Percentiles rank a stretch among this genome's conserved stretches.
These are phyloP conservation scores for Megalops atlanticus DNA, from an alignment of 2,113 vertebrate genomes.

Conservation along the genomic window DNA sequence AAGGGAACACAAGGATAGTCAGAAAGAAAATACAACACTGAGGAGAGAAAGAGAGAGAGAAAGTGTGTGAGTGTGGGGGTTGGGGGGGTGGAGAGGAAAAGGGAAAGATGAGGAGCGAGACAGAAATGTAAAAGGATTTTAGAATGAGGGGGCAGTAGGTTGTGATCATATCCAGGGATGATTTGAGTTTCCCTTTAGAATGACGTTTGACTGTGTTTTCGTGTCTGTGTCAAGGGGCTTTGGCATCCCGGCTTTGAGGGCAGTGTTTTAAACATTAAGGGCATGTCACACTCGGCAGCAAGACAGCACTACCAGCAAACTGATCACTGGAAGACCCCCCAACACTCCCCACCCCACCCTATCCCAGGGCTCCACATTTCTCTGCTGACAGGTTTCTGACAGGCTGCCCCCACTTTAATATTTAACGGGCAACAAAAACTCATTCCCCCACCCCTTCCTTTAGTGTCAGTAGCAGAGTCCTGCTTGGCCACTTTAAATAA, in stretches of 20 bases:
- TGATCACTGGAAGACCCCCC: background rate
- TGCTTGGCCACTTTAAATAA: constrained; percentile 44
- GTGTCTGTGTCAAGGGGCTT: too few relatives aligned
- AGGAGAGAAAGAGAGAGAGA: too few relatives aligned
- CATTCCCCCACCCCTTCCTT: constrained; percentile 39
- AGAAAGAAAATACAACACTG: too few relatives aligned
- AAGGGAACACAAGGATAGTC: too few relatives aligned
- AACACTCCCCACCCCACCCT: background rate
- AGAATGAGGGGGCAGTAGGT: background rate
- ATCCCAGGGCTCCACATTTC: background rate
- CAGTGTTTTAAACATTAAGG: too few relatives aligned
- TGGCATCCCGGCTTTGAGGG: too few relatives aligned
- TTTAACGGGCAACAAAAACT: constrained; percentile 46
- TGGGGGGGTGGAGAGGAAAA: background rate
- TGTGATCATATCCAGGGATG: too few relatives aligned
- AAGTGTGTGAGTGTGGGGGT: too few relatives aligned
- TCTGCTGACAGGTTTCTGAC: background rate
- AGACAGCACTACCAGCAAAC: background rate
- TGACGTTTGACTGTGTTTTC: too few relatives aligned
- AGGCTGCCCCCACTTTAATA: constrained; percentile 33
- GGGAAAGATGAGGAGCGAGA: background rate
- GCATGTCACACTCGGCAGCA: too few relatives aligned
- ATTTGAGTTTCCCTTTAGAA: too few relatives aligned
- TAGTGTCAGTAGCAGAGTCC: constrained; percentile 30
- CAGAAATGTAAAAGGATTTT: background rate